phyloP scores from a whole-genome alignment of 2,888 invertebrate species.

The Abrostola triplasia region DNA sequence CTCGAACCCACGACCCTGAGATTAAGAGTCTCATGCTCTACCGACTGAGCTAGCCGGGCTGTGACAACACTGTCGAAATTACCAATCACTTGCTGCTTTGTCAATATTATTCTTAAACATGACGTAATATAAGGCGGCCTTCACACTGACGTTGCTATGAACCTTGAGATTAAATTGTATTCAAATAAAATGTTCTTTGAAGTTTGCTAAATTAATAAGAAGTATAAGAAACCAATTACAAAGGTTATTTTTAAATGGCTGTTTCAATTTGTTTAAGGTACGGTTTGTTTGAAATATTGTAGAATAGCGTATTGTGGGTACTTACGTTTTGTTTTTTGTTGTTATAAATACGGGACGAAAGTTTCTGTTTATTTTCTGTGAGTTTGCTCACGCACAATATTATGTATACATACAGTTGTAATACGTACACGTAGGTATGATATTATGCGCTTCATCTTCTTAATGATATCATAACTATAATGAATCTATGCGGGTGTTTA shows the following conservation, averaged over 20 bases:
- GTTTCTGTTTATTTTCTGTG: no score
- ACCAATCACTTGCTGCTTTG: rapidly evolving
- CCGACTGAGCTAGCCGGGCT: slow-evolving; percentile 86
- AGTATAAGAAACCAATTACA: slow-evolving; percentile 1
- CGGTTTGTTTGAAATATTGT: background rate
- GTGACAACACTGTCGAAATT: rapidly evolving
- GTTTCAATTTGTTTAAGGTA: background rate
- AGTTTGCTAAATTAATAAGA: slow-evolving; percentile 15
- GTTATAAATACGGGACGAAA: no score
- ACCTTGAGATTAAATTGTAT: slow-evolving; percentile 20
- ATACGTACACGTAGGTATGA: no score
- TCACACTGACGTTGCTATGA: slow-evolving; percentile 9
- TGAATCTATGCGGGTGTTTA: no score
- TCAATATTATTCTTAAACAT: background rate
- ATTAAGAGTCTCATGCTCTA: slow-evolving; percentile 89
- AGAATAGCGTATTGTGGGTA: background rate
- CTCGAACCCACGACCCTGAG: slow-evolving; percentile 89
- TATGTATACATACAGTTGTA: no score
- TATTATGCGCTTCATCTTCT: no score
- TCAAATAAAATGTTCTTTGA: slow-evolving; percentile 26
- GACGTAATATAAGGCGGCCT: slow-evolving; percentile 32
- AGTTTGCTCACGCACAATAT: no score
- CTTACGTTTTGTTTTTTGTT: slow-evolving; percentile 2
- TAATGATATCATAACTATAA: no score
- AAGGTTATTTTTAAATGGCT: background rate